Base-by-base conservation (phyloP, 2,888 invertebrate genomes). In the Aspidapion aeneum region DNA sequence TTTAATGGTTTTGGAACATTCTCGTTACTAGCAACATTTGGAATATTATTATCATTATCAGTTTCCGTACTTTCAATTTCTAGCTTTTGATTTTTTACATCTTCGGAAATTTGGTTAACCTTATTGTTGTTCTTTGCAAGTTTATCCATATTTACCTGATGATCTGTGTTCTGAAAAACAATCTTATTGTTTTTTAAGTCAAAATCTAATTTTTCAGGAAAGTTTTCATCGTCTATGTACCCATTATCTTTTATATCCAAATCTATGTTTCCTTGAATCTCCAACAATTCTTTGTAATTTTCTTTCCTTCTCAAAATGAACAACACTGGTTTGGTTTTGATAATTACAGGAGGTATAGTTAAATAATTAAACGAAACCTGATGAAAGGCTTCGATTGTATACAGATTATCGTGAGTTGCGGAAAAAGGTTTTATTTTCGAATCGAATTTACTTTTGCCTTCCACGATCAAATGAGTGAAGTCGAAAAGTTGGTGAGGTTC, bases 401-500 rank as follows among this genome's bases (percentile, higher is more conserved):
- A 90, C 63, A 94, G 77, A 55, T 90, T 85, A 54, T 88, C 86
- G 73, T 92, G 93, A 0, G 92, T 89, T 65, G 88, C 84, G 12
- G 85, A 79, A 69, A 91, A 90, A 0, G 86, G 83, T 75, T 90
- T 88, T 70, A 93, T 82, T 69, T 86, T 89, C 5, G 86, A 80
- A 0, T 90, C 91, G 77, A 91, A 90, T 82, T 90, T 91, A 74
- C 89, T 91, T 78, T 90, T 93, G 0, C 90, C 91, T 82, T 94
- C 94, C 22, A 91, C 80, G 62, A 96, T 79, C 57, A 96, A 81
- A 80, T 95, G 92, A 1, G 92, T 90, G 74, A 87, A 95, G 62
- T 83, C 80, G 69, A 86, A 84, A 73, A 93, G 83, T 74, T 91
- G 87, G 50, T 85, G 88, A 19, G 86, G 82, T 59, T 81, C 81